These are phyloP conservation scores for Netelia virgata DNA, from an alignment of 2,888 invertebrate species.

Conservation along the genomic window DNA sequence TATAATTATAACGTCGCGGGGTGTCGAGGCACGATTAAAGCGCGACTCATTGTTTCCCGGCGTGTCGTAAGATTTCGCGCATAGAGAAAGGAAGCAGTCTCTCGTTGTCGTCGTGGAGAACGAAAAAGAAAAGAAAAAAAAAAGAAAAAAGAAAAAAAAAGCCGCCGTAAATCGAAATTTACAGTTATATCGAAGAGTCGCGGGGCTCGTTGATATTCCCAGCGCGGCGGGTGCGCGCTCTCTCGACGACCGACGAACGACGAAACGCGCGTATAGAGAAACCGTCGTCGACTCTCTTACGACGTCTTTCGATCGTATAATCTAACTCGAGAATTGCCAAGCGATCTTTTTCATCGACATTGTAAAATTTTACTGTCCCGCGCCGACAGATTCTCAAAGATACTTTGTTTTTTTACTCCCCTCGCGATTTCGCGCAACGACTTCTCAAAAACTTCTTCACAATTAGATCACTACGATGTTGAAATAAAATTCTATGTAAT, in stretches of 20 bases:
- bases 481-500: too few species aligned
- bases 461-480: too few species aligned
- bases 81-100: too few species aligned
- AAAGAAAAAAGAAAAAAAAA: slow-evolving; percentile 8
- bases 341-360: not conserved
- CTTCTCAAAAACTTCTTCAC: too few species aligned
- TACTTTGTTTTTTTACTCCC: not conserved
- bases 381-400: not conserved
- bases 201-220: slow-evolving; percentile 56
- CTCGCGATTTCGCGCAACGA: not conserved
- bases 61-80: too few species aligned
- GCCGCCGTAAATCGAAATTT: slow-evolving; percentile 52
- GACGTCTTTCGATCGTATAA: slow-evolving; percentile 1
- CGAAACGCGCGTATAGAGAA: not conserved
- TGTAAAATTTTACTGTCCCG: not conserved
- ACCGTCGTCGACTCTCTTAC: slow-evolving; percentile 21
- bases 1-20: too few species aligned
- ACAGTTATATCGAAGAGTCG: slow-evolving; percentile 51
- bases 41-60: too few species aligned
- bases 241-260: not conserved
- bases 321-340: not conserved
- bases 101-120: not conserved
- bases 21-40: too few species aligned
- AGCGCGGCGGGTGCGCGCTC: slow-evolving; percentile 27
- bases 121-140: not conserved